Evolutionary conservation across 2,113 vertebrate genomes (phyloP).

Genomic region (Tyto alba): DNA sequence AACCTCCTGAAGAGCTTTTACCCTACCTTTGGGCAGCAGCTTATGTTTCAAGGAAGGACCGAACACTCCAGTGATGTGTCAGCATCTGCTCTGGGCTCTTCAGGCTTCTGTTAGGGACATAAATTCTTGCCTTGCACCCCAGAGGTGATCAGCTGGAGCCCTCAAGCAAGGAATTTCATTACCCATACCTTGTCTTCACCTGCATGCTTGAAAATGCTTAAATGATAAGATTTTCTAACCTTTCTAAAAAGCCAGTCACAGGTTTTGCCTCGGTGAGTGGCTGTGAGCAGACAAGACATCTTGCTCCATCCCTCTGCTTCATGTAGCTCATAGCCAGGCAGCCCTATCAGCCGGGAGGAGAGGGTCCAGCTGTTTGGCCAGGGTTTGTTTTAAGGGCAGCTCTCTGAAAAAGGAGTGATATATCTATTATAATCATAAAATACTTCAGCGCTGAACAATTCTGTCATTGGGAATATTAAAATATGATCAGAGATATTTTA

Average conservation of each 20-base stretch:
- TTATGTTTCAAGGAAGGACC: background rate
- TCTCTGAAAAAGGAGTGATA: background rate
- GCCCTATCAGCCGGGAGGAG: background rate
- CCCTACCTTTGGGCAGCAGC: background rate
- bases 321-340: fast-evolving
- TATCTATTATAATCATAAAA: background rate
- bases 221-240: background rate
- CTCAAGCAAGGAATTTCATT: background rate
- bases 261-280: background rate
- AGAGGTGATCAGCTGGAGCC: background rate
- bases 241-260: background rate
- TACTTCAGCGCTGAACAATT: background rate
- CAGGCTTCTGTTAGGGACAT: fast-evolving
- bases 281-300: background rate
- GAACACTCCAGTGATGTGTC: background rate
- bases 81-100: background rate
- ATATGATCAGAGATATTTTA: slow-evolving; percentile 24
- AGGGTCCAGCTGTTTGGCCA: background rate
- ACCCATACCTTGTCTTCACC: background rate
- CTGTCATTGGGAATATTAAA: slow-evolving; percentile 13
- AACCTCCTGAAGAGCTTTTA: background rate
- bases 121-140: background rate
- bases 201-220: background rate
- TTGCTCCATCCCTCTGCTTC: background rate
- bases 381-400: background rate